Conservation (phyloP, 2,797 vertebrate species). For the Rhinatrema bivittatum region DNA sequence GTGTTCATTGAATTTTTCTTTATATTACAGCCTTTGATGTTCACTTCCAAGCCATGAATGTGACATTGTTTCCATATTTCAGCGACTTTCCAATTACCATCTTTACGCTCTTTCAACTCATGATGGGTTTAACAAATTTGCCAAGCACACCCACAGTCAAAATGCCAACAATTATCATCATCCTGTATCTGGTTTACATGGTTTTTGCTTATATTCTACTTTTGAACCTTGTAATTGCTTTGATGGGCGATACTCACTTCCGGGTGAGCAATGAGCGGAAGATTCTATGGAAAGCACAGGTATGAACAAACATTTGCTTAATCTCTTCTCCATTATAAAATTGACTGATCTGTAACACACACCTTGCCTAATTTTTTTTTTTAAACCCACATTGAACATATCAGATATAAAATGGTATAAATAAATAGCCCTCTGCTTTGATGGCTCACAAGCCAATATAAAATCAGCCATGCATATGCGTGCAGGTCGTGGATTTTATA, state of each 20-base stretch:
- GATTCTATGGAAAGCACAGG: neutral
- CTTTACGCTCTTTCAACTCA: conserved; percentile 1
- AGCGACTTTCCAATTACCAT: conserved; percentile 3
- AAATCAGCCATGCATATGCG: too few relatives aligned
- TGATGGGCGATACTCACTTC: conserved; percentile 1
- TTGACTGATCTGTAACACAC: too few relatives aligned
- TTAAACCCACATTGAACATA: too few relatives aligned
- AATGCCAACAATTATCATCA: neutral
- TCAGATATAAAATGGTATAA: too few relatives aligned
- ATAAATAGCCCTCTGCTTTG: too few relatives aligned
- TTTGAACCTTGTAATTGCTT: conserved; percentile 9
- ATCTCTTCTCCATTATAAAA: too few relatives aligned
- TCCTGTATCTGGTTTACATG: conserved; percentile 9
- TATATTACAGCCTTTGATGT: neutral
- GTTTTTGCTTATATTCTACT: conserved; percentile 3
- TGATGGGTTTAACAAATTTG: conserved; percentile 3
- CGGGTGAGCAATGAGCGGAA: conserved; percentile 1
- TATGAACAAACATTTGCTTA: neutral
- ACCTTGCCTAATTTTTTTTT: too few relatives aligned
- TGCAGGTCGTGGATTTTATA: too few relatives aligned
- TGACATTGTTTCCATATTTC: conserved; percentile 1
- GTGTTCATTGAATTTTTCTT: neutral
- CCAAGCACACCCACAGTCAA: neutral
- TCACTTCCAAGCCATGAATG: conserved; percentile 2
- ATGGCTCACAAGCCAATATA: too few relatives aligned